Evolutionary conservation across 2,797 vertebrate species (phyloP), one percentile per base, ranked within the genome.

Genomic region (Tympanoctomys barrerae): DNA sequence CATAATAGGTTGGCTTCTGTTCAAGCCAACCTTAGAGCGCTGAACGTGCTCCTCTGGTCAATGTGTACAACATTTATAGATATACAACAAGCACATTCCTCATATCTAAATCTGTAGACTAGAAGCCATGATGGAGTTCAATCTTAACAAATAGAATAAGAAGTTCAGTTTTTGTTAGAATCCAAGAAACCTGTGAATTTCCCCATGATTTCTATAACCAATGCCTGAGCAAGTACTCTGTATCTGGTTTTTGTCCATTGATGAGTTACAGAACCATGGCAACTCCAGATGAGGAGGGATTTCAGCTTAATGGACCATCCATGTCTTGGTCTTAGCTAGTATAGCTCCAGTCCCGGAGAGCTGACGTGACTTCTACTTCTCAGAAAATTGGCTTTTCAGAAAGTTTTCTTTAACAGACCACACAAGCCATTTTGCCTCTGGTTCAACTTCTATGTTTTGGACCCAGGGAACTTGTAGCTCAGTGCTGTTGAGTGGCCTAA

Each of bases 101-200:
- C 13, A 52, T 22, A 14, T 36, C 14, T 31, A 54, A 94, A 46
- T 52, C 54, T 18, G 12, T 22, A 36, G 3, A 26, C 8, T 73
- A 16, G 75, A 94, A 92, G 71, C 87, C 49, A 61, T 31, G 77
- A 79, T 87, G 94, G 75, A 94, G 28, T 9, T 13, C 49, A 22
- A 7, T 21, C 31, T 87, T n/a, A 42, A 57, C 94, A 79, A 91
- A 61, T 1, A 93, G 24, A 11, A 62, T 0, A 26, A 4, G 54
- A 80, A 26, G 18, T 82, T 68, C 14, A 85, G 52, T 62, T 66
- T 87, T 26, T 33, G 2, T 33, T 57, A 84, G 49, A 46, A 59
- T 62, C 28, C 28, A 28, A 26, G 54, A 46, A 64, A 18, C 8
- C 4, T 28, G 42, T 83, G 14, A 52, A 2, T 42, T 66, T 49